Evolutionary conservation across 1,140 invertebrate species (phyloP).

Genomic region (Heliconius hermathena): DNA sequence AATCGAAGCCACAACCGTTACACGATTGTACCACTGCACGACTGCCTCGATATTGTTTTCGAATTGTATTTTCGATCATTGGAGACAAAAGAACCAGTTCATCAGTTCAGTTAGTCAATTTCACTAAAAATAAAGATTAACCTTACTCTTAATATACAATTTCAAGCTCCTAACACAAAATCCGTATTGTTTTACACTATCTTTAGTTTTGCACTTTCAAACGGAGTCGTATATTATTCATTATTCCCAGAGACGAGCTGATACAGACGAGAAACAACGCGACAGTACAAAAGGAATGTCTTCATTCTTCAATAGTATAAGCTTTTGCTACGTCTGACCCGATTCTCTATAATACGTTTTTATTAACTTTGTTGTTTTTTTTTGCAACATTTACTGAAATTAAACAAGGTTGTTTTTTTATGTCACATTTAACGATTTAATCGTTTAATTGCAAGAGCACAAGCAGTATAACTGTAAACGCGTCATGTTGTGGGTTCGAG

Average conservation of each 20-base stretch:
- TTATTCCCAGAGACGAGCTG: neutral
- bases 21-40: no score
- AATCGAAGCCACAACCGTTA: no score
- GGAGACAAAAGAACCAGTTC: no score
- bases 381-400: neutral
- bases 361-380: slow-evolving; percentile 5
- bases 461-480: no score
- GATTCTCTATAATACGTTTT: slow-evolving; percentile 16
- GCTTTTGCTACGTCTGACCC: slow-evolving; percentile 19
- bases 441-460: no score
- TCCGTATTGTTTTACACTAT: neutral
- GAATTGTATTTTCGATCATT: no score
- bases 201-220: slow-evolving; percentile 1
- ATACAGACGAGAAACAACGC: slow-evolving; percentile 23
- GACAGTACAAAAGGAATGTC: slow-evolving; percentile 23
- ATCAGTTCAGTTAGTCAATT: neutral
- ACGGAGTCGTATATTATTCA: slow-evolving; percentile 14
- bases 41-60: no score
- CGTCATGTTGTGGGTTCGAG: no score
- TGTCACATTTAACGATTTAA: neutral
- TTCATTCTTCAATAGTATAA: slow-evolving; percentile 19
- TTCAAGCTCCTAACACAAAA: neutral
- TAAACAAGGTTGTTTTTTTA: neutral
- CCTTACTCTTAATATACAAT: neutral
- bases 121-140: neutral